Percentiles rank a stretch among this genome's conserved stretches.
Evolutionary conservation across 2,797 vertebrate species (phyloP).

Genomic region (Garrulus glandarius): DNA sequence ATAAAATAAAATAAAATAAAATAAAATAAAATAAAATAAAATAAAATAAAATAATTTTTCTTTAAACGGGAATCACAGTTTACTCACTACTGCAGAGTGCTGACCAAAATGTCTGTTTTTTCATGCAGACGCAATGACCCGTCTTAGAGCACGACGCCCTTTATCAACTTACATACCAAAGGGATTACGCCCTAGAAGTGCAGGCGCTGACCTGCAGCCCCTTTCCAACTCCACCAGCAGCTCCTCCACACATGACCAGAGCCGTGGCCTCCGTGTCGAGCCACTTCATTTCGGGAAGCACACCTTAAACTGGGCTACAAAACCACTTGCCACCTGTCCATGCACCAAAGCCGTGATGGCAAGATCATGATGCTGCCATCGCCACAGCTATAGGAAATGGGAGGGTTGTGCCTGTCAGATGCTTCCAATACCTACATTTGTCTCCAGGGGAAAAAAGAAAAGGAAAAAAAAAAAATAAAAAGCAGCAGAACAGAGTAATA

Average conservation of each 20-base stretch:
- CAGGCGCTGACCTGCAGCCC: no score
- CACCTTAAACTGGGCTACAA: neutral
- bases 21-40: neutral
- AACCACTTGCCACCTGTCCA: neutral
- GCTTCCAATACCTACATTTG: neutral
- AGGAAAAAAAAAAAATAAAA: no score
- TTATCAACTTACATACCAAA: neutral
- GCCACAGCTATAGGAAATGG: neutral
- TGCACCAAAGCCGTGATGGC: neutral
- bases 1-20: neutral
- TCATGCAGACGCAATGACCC: neutral
- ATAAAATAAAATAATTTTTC: neutral
- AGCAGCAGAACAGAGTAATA: rapidly evolving
- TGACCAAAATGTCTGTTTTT: neutral
- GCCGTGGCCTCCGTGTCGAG: rapidly evolving
- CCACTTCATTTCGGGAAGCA: neutral
- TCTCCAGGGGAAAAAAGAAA: neutral
- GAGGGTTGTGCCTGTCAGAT: neutral
- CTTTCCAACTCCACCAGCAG: neutral
- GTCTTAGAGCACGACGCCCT: neutral
- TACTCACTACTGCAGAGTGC: neutral
- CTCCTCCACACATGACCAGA: neutral
- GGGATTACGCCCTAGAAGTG: neutral
- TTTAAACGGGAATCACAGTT: neutral
- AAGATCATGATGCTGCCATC: neutral